phyloP scores from a whole-genome alignment of 2,797 vertebrate genomes.

The Okamejei kenojei region DNA sequence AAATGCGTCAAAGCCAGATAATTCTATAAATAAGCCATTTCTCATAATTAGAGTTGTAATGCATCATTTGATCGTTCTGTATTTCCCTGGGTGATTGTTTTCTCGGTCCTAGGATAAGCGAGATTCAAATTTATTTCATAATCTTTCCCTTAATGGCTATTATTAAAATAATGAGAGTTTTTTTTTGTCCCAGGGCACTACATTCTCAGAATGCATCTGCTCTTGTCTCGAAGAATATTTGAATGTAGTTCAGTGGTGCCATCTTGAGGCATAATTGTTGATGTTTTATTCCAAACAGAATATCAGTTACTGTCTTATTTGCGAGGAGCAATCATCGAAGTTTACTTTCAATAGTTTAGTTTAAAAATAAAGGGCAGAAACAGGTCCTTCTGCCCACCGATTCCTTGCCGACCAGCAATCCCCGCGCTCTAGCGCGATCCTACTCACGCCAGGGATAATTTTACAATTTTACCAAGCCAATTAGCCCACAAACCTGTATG shows the following conservation, averaged over 20 bases:
- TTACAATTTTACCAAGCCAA: no score
- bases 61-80: not conserved
- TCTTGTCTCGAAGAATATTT: not conserved
- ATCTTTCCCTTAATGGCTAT: slow-evolving; percentile 1
- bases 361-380: no score
- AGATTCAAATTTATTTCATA: not conserved
- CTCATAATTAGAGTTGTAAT: not conserved
- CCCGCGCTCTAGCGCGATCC: no score
- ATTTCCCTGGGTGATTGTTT: not conserved
- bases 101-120: not conserved
- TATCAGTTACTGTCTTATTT: not conserved
- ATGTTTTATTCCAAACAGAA: not conserved
- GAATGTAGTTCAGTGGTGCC: slow-evolving; percentile 11
- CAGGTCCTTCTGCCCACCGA: no score
- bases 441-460: no score
- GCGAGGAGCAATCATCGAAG: not conserved
- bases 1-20: not conserved
- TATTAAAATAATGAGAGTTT: slow-evolving; percentile 26
- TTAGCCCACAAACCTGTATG: no score
- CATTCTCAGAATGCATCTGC: not conserved
- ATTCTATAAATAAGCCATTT: not conserved
- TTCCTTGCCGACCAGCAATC: no score
- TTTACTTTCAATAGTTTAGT: not conserved
- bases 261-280: slow-evolving; percentile 31
- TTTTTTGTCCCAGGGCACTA: not conserved